A percentile compares a stretch with the other conserved stretches of the same genome.
phyloP scores from a whole-genome alignment of 1,140 invertebrate genomes.

The Ridgeia piscesae region DNA sequence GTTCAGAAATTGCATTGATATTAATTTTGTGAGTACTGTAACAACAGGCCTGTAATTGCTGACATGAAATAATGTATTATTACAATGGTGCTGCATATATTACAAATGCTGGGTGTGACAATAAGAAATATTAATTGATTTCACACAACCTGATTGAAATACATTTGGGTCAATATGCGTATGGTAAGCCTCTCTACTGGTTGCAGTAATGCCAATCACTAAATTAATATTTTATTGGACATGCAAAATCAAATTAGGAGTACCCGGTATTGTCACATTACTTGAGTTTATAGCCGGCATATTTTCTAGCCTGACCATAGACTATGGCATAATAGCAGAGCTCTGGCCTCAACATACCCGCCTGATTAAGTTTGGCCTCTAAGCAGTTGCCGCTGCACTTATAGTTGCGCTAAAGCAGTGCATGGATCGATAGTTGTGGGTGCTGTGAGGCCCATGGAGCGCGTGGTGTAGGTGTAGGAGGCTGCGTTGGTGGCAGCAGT shows the following conservation, averaged over 20 bases:
- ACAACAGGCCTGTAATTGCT: neutral
- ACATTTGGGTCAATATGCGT: neutral
- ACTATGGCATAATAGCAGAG: neutral
- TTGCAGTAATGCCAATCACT: neutral
- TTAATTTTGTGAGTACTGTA: neutral
- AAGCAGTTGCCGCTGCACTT: neutral
- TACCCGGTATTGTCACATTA: neutral
- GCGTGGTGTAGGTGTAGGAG: neutral
- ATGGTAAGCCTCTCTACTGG: neutral
- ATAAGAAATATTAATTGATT: slow-evolving; percentile 7
- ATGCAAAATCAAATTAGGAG: neutral
- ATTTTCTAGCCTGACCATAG: neutral
- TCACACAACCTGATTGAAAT: neutral
- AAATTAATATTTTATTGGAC: neutral
- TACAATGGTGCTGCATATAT: neutral
- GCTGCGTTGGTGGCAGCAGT: neutral
- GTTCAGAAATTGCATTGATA: neutral
- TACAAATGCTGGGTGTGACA: neutral
- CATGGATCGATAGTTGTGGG: neutral
- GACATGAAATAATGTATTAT: neutral
- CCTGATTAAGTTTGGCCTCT: neutral
- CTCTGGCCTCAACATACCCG: neutral
- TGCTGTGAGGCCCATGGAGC: neutral
- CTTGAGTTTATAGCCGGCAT: neutral
- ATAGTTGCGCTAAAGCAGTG: neutral